Evolutionary conservation across 2,888 invertebrate species (phyloP).

Genomic region (Drosophila pegasa): DNA sequence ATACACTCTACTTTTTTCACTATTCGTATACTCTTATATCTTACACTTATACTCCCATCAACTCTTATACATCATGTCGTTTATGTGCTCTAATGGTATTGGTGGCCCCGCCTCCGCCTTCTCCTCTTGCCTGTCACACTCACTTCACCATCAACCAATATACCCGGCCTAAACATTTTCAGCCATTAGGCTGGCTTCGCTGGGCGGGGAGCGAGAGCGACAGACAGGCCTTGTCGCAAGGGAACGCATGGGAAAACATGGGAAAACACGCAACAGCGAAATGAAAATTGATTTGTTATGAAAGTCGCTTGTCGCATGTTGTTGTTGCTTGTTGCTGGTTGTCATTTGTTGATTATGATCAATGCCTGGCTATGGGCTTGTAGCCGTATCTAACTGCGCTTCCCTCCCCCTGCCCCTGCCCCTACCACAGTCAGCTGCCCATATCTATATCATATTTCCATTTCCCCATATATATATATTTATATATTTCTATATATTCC

Average conservation of each 20-base stretch:
- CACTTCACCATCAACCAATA: not conserved
- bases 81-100: not conserved
- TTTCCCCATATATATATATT: not conserved
- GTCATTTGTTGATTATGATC: slow-evolving; percentile 55
- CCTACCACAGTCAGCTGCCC: not conserved
- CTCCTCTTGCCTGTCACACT: not conserved
- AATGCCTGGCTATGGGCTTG: slow-evolving; percentile 28
- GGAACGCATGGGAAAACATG: slow-evolving; percentile 34
- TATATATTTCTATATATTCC: not conserved
- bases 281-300: slow-evolving; percentile 70
- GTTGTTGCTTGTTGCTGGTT: slow-evolving; percentile 27
- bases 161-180: not conserved
- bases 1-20: too few species aligned
- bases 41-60: not conserved
- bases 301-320: slow-evolving; percentile 36
- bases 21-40: too few species aligned
- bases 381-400: slow-evolving; percentile 1
- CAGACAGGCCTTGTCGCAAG: slow-evolving; percentile 24
- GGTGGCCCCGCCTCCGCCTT: not conserved
- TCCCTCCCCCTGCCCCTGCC: not conserved
- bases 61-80: slow-evolving; percentile 1
- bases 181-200: slow-evolving; percentile 12
- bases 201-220: not conserved
- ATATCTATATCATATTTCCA: slow-evolving; percentile 9
- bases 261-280: slow-evolving; percentile 50